Conservation (phyloP, 1,140 invertebrate genomes). For the Zaprionus davidi region DNA sequence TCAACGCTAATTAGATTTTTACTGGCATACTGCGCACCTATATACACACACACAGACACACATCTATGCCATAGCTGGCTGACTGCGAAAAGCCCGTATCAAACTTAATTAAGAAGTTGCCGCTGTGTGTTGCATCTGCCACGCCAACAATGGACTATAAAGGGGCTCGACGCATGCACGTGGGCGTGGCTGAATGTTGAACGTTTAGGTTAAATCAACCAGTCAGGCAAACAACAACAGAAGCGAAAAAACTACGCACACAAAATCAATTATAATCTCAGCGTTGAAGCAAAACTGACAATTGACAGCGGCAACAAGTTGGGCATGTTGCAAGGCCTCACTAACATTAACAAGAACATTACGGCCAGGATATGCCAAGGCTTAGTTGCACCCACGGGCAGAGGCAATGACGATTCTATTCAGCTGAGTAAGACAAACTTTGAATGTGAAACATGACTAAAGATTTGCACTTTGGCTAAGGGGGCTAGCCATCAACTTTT, state of each 20-base stretch:
- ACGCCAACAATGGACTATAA: conserved; percentile 10
- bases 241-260: conserved; percentile 6
- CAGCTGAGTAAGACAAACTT: too few relatives aligned
- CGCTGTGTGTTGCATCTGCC: conserved; percentile 50
- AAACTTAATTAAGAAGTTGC: conserved; percentile 80
- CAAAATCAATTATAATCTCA: conserved; percentile 75
- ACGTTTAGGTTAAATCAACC: conserved; percentile 55
- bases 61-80: conserved; percentile 8
- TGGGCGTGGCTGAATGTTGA: conserved; percentile 46
- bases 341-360: background rate
- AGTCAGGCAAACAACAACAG: conserved; percentile 10
- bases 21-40: conserved; percentile 28
- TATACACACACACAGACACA: background rate
- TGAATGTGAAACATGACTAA: too few relatives aligned
- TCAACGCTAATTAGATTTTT: conserved; percentile 61
- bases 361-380: background rate
- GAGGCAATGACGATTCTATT: too few relatives aligned
- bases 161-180: conserved; percentile 1
- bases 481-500: too few relatives aligned
- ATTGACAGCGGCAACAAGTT: conserved; percentile 78
- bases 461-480: too few relatives aligned
- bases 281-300: conserved; percentile 39
- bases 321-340: background rate
- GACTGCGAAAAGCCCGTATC: conserved; percentile 52
- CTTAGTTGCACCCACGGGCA: background rate